phyloP scores from a whole-genome alignment of 2,797 vertebrate genomes.

The Adrianichthys oophorus region DNA sequence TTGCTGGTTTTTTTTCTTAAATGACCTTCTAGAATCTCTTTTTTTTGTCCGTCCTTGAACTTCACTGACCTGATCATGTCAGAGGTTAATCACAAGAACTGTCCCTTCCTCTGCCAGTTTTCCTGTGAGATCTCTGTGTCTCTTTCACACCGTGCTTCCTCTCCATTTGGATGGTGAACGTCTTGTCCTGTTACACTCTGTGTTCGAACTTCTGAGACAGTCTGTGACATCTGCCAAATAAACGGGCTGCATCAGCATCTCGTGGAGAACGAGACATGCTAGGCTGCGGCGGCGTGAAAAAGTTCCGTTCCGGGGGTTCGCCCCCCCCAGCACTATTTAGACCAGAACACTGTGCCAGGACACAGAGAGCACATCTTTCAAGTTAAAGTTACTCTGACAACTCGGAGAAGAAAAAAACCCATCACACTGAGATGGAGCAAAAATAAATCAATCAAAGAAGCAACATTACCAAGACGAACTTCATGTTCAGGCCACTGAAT shows the following conservation, averaged over 20 bases:
- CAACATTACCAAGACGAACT: constrained; percentile 2
- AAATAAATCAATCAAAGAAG: neutral
- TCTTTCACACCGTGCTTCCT: constrained; percentile 9
- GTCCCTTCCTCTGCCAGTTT: constrained; percentile 18
- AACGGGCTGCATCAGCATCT: constrained; percentile 49
- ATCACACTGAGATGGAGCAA: too few relatives aligned
- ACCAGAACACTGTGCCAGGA: constrained; percentile 15
- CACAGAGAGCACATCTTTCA: constrained; percentile 13
- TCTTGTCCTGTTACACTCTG: constrained; percentile 62
- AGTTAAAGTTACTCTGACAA: constrained; percentile 45
- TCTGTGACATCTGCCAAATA: constrained; percentile 46
- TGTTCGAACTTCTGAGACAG: constrained; percentile 41
- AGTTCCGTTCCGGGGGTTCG: constrained; percentile 33
- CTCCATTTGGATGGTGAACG: constrained; percentile 37
- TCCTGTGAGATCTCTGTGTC: constrained; percentile 1
- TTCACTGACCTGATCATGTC: constrained; percentile 40
- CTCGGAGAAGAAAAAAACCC: neutral
- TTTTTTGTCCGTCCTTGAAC: constrained; percentile 37
- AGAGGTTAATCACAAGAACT: constrained; percentile 40
- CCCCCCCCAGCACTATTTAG: constrained; percentile 22
- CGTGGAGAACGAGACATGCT: constrained; percentile 58
- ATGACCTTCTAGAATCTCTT: constrained; percentile 21
- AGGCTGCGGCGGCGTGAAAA: constrained; percentile 33
- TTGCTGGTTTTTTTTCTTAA: constrained; percentile 21
- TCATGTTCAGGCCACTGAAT: too few relatives aligned